Evolutionary conservation across 2,797 vertebrate species (phyloP), one percentile per base, ranked within the genome.

Genomic region (Enteromius argenteus): DNA sequence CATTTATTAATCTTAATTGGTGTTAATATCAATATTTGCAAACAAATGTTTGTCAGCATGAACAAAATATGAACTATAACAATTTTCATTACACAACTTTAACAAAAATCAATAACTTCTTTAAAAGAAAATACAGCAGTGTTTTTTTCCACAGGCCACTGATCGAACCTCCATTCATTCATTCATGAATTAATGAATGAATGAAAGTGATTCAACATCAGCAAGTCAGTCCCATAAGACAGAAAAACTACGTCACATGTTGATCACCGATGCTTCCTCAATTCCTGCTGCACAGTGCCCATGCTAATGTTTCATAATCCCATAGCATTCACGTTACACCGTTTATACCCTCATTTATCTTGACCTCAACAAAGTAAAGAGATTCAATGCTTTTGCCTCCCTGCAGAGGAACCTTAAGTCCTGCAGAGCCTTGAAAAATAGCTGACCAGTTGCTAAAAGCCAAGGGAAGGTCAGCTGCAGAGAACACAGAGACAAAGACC

Each of bases 381-480:
- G 51, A 4, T 71, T 51, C 11, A 62, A 62, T 83, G 23, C 5
- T 17, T 68, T 77, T 42, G 51, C 49, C 7, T 72, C 66, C 21
- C 27, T 64, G 42, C n/a, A 39, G 37, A 62, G 32, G 42, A 84
- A 84, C 51, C 27, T 27, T 78, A 42, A 71, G 21, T 71, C n/a
- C 51, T 17, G 56, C 75, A 71, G 32, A 79, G 30, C 39, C 66
- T 71, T 32, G 7, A 53, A 64, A 71, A 84, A 30, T 39, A 62
- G 83, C 67, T 79, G 83, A 79, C 37, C 75, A 72, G 64, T 19
- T 83, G 62, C 27, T 35, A 46, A 84, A 84, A 76, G 10, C 49
- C 37, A n/a, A 44, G 37, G 72, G 30, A 76, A 85, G 82, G 85
- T 88, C 80, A 84, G 66, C 66, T 64, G 67, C 79, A 86, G 77